A percentile compares a stretch with the other conserved stretches of the same genome.
Conservation (phyloP, 1,140 invertebrate species). For the Globodera rostochiensis region DNA sequence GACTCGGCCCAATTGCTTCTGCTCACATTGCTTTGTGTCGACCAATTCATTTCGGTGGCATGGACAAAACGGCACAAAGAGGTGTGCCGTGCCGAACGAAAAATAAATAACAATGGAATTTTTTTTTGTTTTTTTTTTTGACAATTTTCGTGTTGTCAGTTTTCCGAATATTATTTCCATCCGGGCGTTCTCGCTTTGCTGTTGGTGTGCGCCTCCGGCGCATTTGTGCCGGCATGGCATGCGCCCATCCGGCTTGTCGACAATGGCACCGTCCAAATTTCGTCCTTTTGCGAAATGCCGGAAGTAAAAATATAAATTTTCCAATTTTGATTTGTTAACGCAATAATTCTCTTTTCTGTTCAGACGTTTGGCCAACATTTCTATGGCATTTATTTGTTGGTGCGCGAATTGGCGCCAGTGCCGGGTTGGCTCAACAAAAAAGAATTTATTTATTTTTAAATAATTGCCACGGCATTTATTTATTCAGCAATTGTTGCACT, state of each 20-base stretch:
- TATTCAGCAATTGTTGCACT: constrained; percentile 34
- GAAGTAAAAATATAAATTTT: neutral
- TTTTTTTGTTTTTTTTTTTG: too few species aligned
- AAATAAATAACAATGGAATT: neutral
- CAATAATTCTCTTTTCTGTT: neutral
- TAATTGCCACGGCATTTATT: neutral
- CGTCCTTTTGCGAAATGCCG: constrained; percentile 39
- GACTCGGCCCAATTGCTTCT: constrained; percentile 28
- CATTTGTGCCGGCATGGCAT: constrained; percentile 34
- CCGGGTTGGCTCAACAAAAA: neutral
- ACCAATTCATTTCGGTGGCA: constrained; percentile 44
- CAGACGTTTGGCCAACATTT: constrained; percentile 34
- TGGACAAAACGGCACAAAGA: constrained; percentile 44
- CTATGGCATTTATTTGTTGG: constrained; percentile 31
- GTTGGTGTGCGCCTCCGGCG: constrained; percentile 28
- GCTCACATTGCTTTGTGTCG: constrained; percentile 35
- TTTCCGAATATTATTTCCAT: constrained; percentile 38
- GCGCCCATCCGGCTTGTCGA: constrained; percentile 21
- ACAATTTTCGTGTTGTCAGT: constrained; percentile 17
- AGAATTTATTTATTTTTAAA: too few species aligned
- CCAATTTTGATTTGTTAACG: too few species aligned
- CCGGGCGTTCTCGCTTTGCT: constrained; percentile 23
- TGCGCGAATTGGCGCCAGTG: constrained; percentile 35
- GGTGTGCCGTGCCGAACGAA: constrained; percentile 3
- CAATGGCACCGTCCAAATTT: constrained; percentile 40